A percentile compares a stretch with the other conserved stretches of the same genome.
phyloP scores from a whole-genome alignment of 2,888 invertebrate species.

The Eulithis prunata region DNA sequence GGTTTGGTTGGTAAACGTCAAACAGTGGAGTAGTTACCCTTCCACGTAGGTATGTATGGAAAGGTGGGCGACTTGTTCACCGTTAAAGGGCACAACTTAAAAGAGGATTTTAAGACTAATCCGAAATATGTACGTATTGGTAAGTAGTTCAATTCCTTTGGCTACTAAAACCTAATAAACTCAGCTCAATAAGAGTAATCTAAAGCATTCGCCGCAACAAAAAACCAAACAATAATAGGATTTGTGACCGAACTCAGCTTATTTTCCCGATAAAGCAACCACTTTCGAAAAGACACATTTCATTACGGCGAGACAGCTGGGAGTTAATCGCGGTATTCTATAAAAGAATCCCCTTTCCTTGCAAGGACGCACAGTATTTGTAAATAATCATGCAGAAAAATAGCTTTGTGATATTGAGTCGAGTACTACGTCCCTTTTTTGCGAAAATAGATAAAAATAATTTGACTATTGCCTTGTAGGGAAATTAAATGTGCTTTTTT shows the following conservation, averaged over 20 bases:
- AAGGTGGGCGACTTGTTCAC: too few relatives aligned
- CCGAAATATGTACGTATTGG: too few relatives aligned
- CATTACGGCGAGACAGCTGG: slow-evolving; percentile 35
- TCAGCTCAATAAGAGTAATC: neutral
- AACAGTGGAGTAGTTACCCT: too few relatives aligned
- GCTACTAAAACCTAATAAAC: neutral
- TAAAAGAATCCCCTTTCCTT: slow-evolving; percentile 39
- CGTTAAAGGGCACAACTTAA: too few relatives aligned
- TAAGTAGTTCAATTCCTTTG: too few relatives aligned
- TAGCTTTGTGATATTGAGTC: neutral
- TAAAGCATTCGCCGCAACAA: neutral
- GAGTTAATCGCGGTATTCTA: slow-evolving; percentile 40
- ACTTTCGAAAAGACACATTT: slow-evolving; percentile 37
- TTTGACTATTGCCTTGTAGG: too few relatives aligned
- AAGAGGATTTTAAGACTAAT: too few relatives aligned
- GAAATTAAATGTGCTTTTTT: too few relatives aligned
- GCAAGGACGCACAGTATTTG: slow-evolving; percentile 28
- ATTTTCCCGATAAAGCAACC: slow-evolving; percentile 28
- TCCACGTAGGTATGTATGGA: too few relatives aligned
- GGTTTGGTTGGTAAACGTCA: too few relatives aligned
- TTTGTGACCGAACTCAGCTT: slow-evolving; percentile 24
- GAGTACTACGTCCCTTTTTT: too few relatives aligned
- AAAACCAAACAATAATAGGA: slow-evolving; percentile 22
- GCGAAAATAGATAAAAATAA: too few relatives aligned
- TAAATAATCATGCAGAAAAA: slow-evolving; percentile 1